A percentile compares a stretch with the other conserved stretches of the same genome.
phyloP scores from a whole-genome alignment of 2,888 invertebrate species.

The Endomychus coccineus region DNA sequence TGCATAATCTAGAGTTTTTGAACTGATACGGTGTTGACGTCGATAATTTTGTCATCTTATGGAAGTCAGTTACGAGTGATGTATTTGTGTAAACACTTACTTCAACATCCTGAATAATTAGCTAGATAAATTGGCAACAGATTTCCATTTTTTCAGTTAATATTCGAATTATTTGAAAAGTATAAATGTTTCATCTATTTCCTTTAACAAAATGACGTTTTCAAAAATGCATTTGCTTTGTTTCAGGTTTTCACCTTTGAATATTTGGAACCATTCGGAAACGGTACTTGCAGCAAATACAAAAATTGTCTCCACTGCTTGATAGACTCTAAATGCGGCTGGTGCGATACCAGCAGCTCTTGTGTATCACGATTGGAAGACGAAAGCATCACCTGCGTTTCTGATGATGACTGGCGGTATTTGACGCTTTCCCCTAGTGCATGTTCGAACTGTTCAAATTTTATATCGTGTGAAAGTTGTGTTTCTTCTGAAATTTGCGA shows the following conservation, averaged over 20 bases:
- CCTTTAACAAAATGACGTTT: no score
- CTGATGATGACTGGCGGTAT: constrained; percentile 63
- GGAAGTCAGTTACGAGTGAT: no score
- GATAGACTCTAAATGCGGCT: constrained; percentile 82
- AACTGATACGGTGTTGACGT: no score
- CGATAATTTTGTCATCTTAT: no score
- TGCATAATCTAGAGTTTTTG: no score
- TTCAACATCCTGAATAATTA: no score
- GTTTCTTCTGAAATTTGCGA: constrained; percentile 64
- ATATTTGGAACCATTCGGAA: constrained; percentile 80
- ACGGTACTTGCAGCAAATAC: constrained; percentile 68
- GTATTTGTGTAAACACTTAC: no score
- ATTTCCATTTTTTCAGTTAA: no score
- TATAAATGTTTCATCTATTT: no score
- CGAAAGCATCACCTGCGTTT: constrained; percentile 55
- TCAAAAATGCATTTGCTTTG: no score
- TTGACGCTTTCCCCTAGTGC: constrained; percentile 73
- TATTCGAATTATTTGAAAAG: no score
- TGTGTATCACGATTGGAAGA: constrained; percentile 64
- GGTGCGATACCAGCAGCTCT: constrained; percentile 74
- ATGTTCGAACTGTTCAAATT: constrained; percentile 84
- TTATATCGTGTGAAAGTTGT: constrained; percentile 82
- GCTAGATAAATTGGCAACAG: no score
- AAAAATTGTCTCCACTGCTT: constrained; percentile 82
- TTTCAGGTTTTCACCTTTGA: constrained; percentile 69